phyloP scores from a whole-genome alignment of 2,888 invertebrate genomes.

The Nymphalis polychloros region DNA sequence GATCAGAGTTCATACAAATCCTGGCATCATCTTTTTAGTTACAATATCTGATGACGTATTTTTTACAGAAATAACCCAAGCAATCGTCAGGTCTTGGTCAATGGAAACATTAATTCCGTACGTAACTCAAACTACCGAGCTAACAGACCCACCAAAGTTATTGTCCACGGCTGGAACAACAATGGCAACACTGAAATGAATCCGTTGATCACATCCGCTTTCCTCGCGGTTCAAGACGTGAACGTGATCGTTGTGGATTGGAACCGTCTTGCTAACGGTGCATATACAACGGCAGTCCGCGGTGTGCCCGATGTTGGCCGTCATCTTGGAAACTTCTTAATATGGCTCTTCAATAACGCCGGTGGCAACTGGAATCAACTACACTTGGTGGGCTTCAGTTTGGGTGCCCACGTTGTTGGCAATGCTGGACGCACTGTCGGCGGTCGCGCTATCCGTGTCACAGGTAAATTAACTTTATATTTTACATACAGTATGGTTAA shows the following conservation, averaged over 20 bases:
- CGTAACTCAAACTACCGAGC: constrained; percentile 50
- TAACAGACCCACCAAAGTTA: constrained; percentile 44
- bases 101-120: constrained; percentile 49
- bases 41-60: not conserved
- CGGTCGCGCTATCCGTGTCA: constrained; percentile 52
- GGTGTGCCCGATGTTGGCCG: constrained; percentile 58
- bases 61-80: constrained; percentile 50
- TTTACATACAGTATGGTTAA: not conserved
- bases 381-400: constrained; percentile 60
- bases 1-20: too few species aligned
- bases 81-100: constrained; percentile 46
- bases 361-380: constrained; percentile 65
- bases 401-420: constrained; percentile 66
- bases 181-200: constrained; percentile 46
- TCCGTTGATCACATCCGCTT: constrained; percentile 49
- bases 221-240: constrained; percentile 45
- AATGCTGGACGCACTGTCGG: constrained; percentile 56
- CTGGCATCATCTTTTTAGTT: too few species aligned
- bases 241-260: constrained; percentile 69
- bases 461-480: constrained; percentile 50
- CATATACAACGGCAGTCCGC: constrained; percentile 48
- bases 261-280: constrained; percentile 49
- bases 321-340: constrained; percentile 59
- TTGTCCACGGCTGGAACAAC: constrained; percentile 50
- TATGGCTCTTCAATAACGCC: constrained; percentile 56